Base-by-base conservation (phyloP, 2,888 invertebrate genomes). In the Meiosimyza decipiens region DNA sequence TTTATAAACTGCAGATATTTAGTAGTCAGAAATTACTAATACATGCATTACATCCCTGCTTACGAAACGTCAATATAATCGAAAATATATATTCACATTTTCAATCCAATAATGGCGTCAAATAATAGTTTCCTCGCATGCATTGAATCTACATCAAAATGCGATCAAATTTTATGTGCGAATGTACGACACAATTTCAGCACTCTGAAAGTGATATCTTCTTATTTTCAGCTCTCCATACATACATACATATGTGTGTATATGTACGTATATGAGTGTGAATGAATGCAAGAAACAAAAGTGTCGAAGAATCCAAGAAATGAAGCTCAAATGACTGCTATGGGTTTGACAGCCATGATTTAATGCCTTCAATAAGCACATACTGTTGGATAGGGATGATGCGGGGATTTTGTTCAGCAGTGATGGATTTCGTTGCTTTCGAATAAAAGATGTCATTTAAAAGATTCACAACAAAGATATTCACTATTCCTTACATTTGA, bases 301-400 rank as follows among this genome's bases (percentile, higher is more conserved):
- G 7, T 22, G 12, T 5, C 18, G 4, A 55, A 55, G 55, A 57
- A 28, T 57, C 13, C 12, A 28, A 57, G 13, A 28, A 22, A 57
- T 57, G 57, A 28, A 57, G 28, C 28, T 4, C 22, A 57, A 57
- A 57, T 57, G 28, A 57, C 22, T 57, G 57, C 57, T 57, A 57
- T 28, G 57, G 57, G 28, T 62, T 84, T 84, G 83, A 85, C 83
- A 82, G 85, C 80, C 40, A 85, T 84, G 83, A 84, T 84, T 84
- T 84, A 84, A 83, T 85, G 84, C 79, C 80, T 81, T 81, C 83
- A 84, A 84, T 85, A 84, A 84, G 82, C 79, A 80, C 80, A 78
- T 4, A 66, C 72, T 72, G 71, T 52, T 16, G 51, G 22, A 50
- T 50, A 57, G 22, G 28, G 57, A 40, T 40, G 40, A 40, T 40